A percentile compares a stretch with the other conserved stretches of the same genome.
phyloP scores from a whole-genome alignment of 2,888 invertebrate species.

The Biston stratarius region DNA sequence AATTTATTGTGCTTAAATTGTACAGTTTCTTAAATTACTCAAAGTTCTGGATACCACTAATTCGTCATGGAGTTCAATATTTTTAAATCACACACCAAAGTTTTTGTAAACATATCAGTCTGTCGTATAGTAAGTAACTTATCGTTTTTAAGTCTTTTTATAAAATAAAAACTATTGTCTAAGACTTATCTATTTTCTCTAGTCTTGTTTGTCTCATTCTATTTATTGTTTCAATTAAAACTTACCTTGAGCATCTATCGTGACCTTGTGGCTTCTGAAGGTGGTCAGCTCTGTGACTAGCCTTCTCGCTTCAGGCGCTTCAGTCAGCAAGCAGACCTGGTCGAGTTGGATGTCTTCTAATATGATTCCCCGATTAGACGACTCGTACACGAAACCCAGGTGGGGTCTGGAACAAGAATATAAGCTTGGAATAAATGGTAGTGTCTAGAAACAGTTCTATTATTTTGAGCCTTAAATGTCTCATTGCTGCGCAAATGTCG shows the following conservation, averaged over 20 bases:
- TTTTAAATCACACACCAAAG: too few relatives aligned
- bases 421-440: background rate
- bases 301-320: slow-evolving; percentile 57
- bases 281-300: slow-evolving; percentile 60
- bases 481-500: too few relatives aligned
- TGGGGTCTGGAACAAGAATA: slow-evolving; percentile 66
- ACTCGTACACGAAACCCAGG: slow-evolving; percentile 77
- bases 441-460: background rate
- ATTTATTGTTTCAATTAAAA: slow-evolving; percentile 30
- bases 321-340: slow-evolving; percentile 67
- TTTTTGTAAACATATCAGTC: too few relatives aligned
- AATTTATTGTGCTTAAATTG: too few relatives aligned
- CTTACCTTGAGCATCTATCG: slow-evolving; percentile 70
- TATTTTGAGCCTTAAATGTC: too few relatives aligned
- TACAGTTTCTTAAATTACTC: too few relatives aligned
- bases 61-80: too few relatives aligned
- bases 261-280: slow-evolving; percentile 58
- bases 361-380: slow-evolving; percentile 67
- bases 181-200: too few relatives aligned
- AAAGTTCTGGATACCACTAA: too few relatives aligned
- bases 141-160: too few relatives aligned
- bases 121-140: too few relatives aligned
- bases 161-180: too few relatives aligned
- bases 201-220: background rate
- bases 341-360: slow-evolving; percentile 73